Evolutionary conservation across 2,888 invertebrate species (phyloP), one percentile per base, ranked within the genome.

Genomic region (Volucella inflata): DNA sequence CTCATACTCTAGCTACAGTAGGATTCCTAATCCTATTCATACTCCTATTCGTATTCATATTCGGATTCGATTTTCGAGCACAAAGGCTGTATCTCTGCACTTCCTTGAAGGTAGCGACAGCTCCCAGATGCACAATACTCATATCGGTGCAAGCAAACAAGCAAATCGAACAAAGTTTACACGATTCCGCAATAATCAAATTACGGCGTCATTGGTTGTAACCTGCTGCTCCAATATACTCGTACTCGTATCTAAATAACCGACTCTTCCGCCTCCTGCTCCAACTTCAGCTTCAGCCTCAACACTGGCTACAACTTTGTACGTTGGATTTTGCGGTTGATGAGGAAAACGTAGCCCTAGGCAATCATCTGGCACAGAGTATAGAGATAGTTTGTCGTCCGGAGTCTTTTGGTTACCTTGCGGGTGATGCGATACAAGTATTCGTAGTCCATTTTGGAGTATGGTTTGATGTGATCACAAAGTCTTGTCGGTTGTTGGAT

Each of bases 121-220:
- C 62, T 46, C 8, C 36, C n/a, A n/a, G 38, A 6, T 14, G 10
- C 16, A 16, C 50, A 3, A 50, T 14, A 21, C 21, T 1, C 1
- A 4, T 30, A 6, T n/a, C 16, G 50, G 14, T n/a, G 14, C 14
- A 30, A 70, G 38, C 11, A 53, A 59, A 65, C 14, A 30, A 70
- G 38, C 11, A 53, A 59, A 65, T 60, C 17, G 16, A 71, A 53
- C 17, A 60, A 79, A 84, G 67, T 72, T 80, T 68, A 80, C 70
- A 84, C 80, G 84, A 80, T 70, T 50, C 55, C 14, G 42, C 55
- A 38, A 48, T 70, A 84, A 71, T 84, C 79, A 65, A 80, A 79
- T 60, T 71, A 84, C 84, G 57, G 14, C 42, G 64, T 78, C 71
- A 67, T 70, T 75, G 74, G 50, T 59, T 70, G 51, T 38, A 79